Conservation (phyloP, 2,113 vertebrate genomes). For the Cheirogaleus medius region DNA sequence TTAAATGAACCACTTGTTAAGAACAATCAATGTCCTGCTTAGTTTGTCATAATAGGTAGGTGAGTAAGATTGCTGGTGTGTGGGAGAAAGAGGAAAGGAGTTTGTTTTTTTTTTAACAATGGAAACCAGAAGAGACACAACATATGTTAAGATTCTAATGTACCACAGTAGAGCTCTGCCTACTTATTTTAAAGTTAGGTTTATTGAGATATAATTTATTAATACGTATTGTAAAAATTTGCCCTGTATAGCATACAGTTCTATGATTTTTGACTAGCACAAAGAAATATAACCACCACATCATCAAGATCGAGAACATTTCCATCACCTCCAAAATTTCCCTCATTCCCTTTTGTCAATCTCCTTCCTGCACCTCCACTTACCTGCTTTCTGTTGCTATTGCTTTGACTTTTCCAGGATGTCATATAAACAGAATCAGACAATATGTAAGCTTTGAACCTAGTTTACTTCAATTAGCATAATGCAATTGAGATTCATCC, state of each 20-base stretch:
- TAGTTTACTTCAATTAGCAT: neutral
- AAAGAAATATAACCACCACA: neutral
- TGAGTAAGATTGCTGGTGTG: neutral
- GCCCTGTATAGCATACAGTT: neutral
- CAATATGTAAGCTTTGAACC: neutral
- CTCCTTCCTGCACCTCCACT: neutral
- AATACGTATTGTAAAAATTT: neutral
- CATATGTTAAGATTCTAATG: neutral
- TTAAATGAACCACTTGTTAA: neutral
- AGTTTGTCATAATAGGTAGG: neutral
- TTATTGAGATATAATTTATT: neutral
- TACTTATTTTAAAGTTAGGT: neutral
- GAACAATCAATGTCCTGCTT: neutral
- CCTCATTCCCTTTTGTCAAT: neutral
- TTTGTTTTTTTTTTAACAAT: neutral
- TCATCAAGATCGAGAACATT: neutral
- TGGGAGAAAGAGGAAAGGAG: neutral
- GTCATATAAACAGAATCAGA: neutral
- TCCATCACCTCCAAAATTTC: neutral
- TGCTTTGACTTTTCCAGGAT: neutral
- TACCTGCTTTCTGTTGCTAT: neutral
- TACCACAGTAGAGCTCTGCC: neutral
- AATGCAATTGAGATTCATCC: neutral
- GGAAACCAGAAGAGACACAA: neutral
- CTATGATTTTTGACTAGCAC: neutral